These are phyloP conservation scores for Myotis daubentonii DNA, from an alignment of 2,797 vertebrate species.

Conservation along the genomic window DNA sequence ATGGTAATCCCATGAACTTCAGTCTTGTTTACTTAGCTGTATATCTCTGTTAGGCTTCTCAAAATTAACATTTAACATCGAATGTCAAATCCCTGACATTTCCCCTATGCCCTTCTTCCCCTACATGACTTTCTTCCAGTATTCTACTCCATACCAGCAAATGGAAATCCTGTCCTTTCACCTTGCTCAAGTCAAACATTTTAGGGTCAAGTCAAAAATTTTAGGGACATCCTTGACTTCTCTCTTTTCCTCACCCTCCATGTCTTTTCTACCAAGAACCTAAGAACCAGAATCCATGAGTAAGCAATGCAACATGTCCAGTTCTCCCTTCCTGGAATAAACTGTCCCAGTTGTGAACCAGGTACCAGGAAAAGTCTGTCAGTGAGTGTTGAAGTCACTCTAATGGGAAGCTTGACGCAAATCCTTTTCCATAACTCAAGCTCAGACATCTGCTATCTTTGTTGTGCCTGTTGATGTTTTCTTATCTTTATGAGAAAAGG, in stretches of 20 bases:
- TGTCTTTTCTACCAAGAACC: not conserved
- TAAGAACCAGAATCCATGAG: not conserved
- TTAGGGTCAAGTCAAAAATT: not conserved
- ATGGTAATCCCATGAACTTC: not conserved
- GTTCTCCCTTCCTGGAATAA: not conserved
- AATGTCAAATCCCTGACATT: not conserved
- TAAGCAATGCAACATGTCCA: not conserved
- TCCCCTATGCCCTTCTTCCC: not conserved
- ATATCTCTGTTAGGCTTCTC: not conserved
- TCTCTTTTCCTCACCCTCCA: not conserved
- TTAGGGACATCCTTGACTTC: not conserved
- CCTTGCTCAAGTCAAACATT: not conserved
- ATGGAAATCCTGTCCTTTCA: not conserved
- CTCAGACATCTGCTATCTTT: conserved; percentile 57
- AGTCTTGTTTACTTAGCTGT: not conserved
- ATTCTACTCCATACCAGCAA: not conserved
- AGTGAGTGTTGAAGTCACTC: not conserved
- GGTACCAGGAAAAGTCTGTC: not conserved
- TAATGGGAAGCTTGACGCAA: not conserved
- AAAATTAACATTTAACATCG: not conserved
- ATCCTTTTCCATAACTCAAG: not conserved
- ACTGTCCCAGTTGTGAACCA: not conserved
- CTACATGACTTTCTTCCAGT: not conserved
- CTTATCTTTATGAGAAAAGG: conserved; percentile 78
- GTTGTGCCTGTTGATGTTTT: conserved; percentile 53